phyloP scores from a whole-genome alignment of 2,797 vertebrate species.

The Triplophysa yarkandensis region DNA sequence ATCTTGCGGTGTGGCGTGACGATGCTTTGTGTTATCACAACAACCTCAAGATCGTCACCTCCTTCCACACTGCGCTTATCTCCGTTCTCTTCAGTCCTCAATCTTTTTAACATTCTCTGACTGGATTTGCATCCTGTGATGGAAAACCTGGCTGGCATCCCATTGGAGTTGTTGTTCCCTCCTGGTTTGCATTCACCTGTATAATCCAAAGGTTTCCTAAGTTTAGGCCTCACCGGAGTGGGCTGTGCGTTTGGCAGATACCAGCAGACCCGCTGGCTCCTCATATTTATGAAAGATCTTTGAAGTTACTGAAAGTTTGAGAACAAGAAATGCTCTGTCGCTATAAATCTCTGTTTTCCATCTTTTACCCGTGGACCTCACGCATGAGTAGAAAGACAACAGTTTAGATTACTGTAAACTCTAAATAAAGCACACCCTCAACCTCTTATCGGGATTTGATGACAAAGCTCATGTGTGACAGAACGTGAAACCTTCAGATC shows the following conservation, averaged over 20 bases:
- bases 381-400: neutral
- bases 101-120: slow-evolving; percentile 12
- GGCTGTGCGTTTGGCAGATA: neutral
- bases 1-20: slow-evolving; percentile 33
- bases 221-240: slow-evolving; percentile 32
- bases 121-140: slow-evolving; percentile 26
- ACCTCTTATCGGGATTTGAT: neutral
- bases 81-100: neutral
- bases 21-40: slow-evolving; percentile 42
- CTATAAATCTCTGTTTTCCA: slow-evolving; percentile 16
- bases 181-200: slow-evolving; percentile 32
- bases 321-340: neutral
- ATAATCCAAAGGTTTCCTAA: slow-evolving; percentile 38
- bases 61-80: neutral
- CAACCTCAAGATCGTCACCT: slow-evolving; percentile 45
- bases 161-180: slow-evolving; percentile 6
- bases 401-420: slow-evolving; percentile 18
- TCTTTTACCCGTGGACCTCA: slow-evolving; percentile 2
- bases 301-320: neutral
- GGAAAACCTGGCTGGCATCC: slow-evolving; percentile 23
- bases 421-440: slow-evolving; percentile 23
- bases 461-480: slow-evolving; percentile 16
- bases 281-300: neutral
- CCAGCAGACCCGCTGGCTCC: neutral
- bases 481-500: slow-evolving; percentile 26